Evolutionary conservation across 2,797 vertebrate genomes (phyloP), one percentile per base, ranked within the genome.

Genomic region (Chelonia mydas): DNA sequence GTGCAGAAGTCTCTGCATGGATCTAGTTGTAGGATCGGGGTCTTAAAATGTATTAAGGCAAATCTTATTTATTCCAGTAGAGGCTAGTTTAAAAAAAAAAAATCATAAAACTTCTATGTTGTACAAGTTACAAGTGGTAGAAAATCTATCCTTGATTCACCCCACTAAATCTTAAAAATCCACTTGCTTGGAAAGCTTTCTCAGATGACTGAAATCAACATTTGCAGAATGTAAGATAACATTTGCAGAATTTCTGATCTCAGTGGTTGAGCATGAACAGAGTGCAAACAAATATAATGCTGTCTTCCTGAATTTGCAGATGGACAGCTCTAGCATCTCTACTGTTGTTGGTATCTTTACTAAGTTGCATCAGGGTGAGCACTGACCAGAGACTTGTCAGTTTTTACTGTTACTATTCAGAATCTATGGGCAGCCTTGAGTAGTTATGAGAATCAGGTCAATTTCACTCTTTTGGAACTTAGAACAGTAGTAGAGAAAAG

Each of bases 391-490:
- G 15, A n/a, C 47, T 11, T 2, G 0, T 7, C 74, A 81, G 11
- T 12, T 90, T 92, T 84, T 25, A 21, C 45, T 23, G 83, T 37
- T 91, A 11, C 83, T 8, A 1, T 57, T n/a, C 87, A 82, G 41
- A 84, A 33, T 86, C 10, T 47, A 45, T 76, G 23, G 57, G 17
- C 84, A 72, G 16, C 72, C 33, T 17, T 16, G 33, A 47, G 74
- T 45, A 92, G 54, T 47, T 45, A 33, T 41, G 12, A 49, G 47
- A 61, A 2, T 86, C 68, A 16, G 25, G 1, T 83, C n/a, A 37
- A 3, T 0, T 0, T 17, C n/a, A 31, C 10, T 0, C 2, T 89
- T 47, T 0, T 45, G 3, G 81, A 84, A 13, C 41, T 31, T 1
- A 25, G 8, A 28, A 6, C 74, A 19, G 49, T 61, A 50, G n/a